These are phyloP conservation scores for Adelphocoris suturalis DNA, from an alignment of 2,888 invertebrate species.

Conservation along the genomic window DNA sequence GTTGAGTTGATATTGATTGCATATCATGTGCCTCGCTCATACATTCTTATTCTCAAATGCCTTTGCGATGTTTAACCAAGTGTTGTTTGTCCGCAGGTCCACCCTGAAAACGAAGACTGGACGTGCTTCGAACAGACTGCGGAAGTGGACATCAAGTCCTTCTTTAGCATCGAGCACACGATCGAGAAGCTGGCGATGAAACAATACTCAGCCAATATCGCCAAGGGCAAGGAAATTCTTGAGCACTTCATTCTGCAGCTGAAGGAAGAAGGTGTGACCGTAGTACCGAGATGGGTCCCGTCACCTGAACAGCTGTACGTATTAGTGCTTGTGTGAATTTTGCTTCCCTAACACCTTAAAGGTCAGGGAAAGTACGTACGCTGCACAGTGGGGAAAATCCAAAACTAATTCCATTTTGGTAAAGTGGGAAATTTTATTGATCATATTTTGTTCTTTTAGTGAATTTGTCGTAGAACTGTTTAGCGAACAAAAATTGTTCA, in stretches of 20 bases:
- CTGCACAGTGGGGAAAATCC: too few relatives aligned
- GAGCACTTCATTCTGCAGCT: slow-evolving; percentile 92
- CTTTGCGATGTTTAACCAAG: too few relatives aligned
- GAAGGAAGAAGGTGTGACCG: slow-evolving; percentile 85
- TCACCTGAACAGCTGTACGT: slow-evolving; percentile 71
- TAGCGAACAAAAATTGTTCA: not conserved
- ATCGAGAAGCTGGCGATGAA: slow-evolving; percentile 98
- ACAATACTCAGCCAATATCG: slow-evolving; percentile 93
- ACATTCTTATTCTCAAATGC: too few relatives aligned
- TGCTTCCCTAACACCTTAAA: not conserved
- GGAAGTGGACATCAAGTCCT: slow-evolving; percentile 94
- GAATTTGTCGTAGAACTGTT: too few relatives aligned
- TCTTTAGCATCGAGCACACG: slow-evolving; percentile 95
- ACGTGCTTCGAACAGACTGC: slow-evolving; percentile 97
- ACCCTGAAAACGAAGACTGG: slow-evolving; percentile 95
- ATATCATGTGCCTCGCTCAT: too few relatives aligned
- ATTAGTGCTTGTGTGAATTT: not conserved
- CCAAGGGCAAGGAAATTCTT: slow-evolving; percentile 94
- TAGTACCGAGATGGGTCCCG: slow-evolving; percentile 83
- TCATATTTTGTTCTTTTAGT: too few relatives aligned
- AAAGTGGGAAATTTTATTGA: too few relatives aligned
- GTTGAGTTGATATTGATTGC: too few relatives aligned
- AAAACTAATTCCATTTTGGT: too few relatives aligned
- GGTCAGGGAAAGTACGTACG: too few relatives aligned
- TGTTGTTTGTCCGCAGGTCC: slow-evolving; percentile 83